Evolutionary conservation across 2,797 vertebrate genomes (phyloP), one percentile per base, ranked within the genome.

Genomic region (Lepus townsendii): DNA sequence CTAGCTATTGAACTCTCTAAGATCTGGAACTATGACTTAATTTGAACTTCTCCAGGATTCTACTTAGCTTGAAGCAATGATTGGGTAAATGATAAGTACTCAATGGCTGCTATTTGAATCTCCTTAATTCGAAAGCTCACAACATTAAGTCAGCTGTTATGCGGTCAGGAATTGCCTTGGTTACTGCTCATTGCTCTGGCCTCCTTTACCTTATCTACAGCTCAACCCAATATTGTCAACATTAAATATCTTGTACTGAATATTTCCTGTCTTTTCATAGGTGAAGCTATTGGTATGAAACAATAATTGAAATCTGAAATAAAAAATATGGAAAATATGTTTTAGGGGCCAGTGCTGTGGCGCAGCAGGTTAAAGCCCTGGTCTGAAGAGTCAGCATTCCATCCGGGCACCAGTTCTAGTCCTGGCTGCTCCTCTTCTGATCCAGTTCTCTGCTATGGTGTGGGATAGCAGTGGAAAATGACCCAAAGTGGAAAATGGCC

Each of bases 1-100:
- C 13, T 72, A 93, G 32, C 69, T 24, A 32, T 47, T 16, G 4
- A 95, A 17, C 57, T 92, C 68, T 79, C 77, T 71, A 85, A 92
- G 83, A 80, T 57, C 47, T 38, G 12, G 10, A 76, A 32, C 10
- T 32, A 17, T 3, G 19, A 79, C 78, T 84, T 42, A 26, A 68
- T 71, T 50, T 60, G 42, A 90, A 77, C 17, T 52, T 80, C 69
- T 72, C 76, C 30, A 83, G 27, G 50, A 78, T 10, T 65, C 22
- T 83, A 27, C 71, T 90, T n/a, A 38, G 38, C 50, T 86, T 62
- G 52, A 66, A 71, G 57, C 80, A 78, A 87, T 65, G 27, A 19
- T 27, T 84, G 42, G 32, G 20, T 62, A 86, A 83, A 62, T 6
- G 76, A 22, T 63, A 77, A 92, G 35, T 69, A 2, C 32, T 73